These are phyloP conservation scores for Vulpes ferrilata DNA, from an alignment of 2,113 vertebrate species.

Conservation along the genomic window DNA sequence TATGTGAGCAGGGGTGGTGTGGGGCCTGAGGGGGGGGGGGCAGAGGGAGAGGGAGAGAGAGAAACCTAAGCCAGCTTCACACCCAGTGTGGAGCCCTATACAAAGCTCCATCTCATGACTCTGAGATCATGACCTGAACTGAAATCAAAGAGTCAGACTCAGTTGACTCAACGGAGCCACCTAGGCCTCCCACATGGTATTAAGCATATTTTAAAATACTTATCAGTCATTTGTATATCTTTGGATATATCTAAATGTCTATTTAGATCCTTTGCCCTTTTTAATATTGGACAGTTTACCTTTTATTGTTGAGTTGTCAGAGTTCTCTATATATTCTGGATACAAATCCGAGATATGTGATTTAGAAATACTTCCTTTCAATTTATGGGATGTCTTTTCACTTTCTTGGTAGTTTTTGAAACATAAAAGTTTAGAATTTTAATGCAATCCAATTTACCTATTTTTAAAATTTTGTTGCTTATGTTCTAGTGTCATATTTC, in stretches of 20 bases:
- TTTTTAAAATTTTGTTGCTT: neutral
- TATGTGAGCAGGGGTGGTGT: no score
- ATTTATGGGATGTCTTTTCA: neutral
- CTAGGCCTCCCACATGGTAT: neutral
- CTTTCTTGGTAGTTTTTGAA: neutral
- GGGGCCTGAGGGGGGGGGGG: no score
- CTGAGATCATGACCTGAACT: neutral
- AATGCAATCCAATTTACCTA: neutral
- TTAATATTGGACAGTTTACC: neutral
- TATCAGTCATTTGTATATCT: neutral
- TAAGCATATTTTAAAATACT: neutral
- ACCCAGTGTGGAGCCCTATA: neutral
- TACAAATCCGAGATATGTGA: neutral
- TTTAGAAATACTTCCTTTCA: neutral
- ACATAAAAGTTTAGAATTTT: neutral
- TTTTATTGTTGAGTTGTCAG: neutral
- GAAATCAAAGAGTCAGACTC: neutral
- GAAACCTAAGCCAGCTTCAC: neutral
- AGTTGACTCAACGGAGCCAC: neutral
- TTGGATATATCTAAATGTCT: neutral
- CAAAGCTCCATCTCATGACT: neutral
- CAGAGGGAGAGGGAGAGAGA: neutral
- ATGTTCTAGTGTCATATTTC: neutral
- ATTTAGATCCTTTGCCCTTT: neutral
- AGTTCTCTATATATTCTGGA: neutral